Conservation (phyloP, 2,113 vertebrate genomes). For the Crotalus horridus region DNA sequence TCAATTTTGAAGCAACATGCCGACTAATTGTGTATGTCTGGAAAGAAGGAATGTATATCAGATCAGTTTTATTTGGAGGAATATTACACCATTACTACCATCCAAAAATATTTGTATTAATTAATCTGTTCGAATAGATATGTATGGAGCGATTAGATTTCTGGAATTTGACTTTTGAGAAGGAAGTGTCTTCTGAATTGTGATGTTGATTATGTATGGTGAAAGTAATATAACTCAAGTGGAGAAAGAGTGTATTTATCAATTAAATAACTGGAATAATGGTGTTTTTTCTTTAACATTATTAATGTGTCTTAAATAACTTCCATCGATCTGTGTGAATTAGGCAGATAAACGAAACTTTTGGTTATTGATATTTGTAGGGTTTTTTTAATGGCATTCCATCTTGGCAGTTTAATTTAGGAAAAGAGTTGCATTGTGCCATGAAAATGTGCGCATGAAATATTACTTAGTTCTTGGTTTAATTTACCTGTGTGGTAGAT, state of each 20-base stretch:
- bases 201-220: background rate
- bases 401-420: background rate
- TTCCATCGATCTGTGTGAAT: background rate
- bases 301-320: background rate
- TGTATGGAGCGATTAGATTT: background rate
- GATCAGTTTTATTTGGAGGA: background rate
- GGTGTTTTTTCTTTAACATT: background rate
- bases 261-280: background rate
- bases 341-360: background rate
- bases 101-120: background rate
- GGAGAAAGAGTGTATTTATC: background rate
- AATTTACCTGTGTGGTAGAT: background rate
- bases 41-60: background rate
- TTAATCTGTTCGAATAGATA: background rate
- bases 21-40: background rate
- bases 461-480: slow-evolving; percentile 54
- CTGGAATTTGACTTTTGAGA: background rate
- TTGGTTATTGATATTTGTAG: background rate
- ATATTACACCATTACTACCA: background rate
- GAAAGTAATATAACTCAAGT: background rate
- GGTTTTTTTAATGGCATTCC: background rate
- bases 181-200: background rate
- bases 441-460: slow-evolving; percentile 39
- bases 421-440: background rate
- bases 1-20: background rate